A percentile compares a stretch with the other conserved stretches of the same genome.
Conservation (phyloP, 2,797 vertebrate genomes). For the Manis crassicaudata region DNA sequence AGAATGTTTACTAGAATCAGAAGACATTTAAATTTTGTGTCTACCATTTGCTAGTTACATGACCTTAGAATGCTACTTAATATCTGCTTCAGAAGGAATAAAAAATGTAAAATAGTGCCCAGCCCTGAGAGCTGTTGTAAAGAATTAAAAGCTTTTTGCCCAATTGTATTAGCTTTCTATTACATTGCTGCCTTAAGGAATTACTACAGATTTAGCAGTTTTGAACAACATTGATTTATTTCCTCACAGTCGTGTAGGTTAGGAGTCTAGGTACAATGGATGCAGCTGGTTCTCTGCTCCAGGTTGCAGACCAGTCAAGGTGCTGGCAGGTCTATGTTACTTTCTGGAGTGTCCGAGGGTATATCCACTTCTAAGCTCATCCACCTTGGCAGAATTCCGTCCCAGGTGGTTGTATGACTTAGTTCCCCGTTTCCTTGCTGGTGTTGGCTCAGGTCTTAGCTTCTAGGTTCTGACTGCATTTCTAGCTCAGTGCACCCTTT, state of each 20-base stretch:
- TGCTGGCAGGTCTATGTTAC: not conserved
- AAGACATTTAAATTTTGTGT: not conserved
- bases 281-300: not conserved
- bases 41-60: not conserved
- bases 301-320: not conserved
- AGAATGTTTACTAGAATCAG: not conserved
- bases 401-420: not conserved
- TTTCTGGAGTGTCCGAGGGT: not conserved
- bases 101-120: not conserved
- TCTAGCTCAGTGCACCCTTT: too few relatives aligned
- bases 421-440: not conserved
- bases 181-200: not conserved
- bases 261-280: not conserved
- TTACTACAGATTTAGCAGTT: not conserved
- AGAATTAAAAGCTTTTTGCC: not conserved
- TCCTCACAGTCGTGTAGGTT: not conserved
- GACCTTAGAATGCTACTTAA: not conserved
- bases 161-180: not conserved
- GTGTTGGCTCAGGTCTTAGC: fast-evolving
- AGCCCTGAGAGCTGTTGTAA: not conserved
- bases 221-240: not conserved
- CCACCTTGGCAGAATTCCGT: not conserved
- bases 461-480: not conserved
- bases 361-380: not conserved
- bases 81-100: not conserved